These are phyloP conservation scores for Alosa sapidissima DNA, from an alignment of 2,797 vertebrate genomes.

Conservation along the genomic window DNA sequence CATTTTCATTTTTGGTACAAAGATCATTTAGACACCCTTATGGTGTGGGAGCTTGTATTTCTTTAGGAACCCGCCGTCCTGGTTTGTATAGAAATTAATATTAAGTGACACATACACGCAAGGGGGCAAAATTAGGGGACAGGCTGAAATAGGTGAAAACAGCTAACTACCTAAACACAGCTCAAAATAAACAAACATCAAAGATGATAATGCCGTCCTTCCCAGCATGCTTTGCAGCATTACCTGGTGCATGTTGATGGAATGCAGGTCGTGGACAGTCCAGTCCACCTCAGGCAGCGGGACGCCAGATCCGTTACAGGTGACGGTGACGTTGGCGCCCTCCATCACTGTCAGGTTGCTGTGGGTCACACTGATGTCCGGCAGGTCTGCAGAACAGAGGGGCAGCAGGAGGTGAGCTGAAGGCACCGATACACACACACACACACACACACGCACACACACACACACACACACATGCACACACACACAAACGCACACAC, in stretches of 20 bases:
- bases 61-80: no score
- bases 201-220: no score
- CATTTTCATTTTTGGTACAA: no score
- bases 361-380: slow-evolving; percentile 95
- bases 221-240: slow-evolving; percentile 26
- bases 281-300: slow-evolving; percentile 96
- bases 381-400: slow-evolving; percentile 77
- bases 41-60: no score
- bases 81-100: no score
- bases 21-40: no score
- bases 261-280: slow-evolving; percentile 89
- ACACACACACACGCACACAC: background rate
- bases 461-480: no score
- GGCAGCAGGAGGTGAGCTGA: slow-evolving; percentile 24
- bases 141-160: no score
- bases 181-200: no score
- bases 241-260: slow-evolving; percentile 97
- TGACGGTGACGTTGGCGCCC: slow-evolving; percentile 91
- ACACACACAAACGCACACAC: background rate
- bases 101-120: no score
- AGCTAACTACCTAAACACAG: no score
- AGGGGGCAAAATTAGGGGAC: no score
- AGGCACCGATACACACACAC: background rate
- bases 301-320: slow-evolving; percentile 91
- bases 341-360: slow-evolving; percentile 89